A percentile compares a stretch with the other conserved stretches of the same genome.
Evolutionary conservation across 2,797 vertebrate species (phyloP).

Genomic region (Sciurus carolinensis): DNA sequence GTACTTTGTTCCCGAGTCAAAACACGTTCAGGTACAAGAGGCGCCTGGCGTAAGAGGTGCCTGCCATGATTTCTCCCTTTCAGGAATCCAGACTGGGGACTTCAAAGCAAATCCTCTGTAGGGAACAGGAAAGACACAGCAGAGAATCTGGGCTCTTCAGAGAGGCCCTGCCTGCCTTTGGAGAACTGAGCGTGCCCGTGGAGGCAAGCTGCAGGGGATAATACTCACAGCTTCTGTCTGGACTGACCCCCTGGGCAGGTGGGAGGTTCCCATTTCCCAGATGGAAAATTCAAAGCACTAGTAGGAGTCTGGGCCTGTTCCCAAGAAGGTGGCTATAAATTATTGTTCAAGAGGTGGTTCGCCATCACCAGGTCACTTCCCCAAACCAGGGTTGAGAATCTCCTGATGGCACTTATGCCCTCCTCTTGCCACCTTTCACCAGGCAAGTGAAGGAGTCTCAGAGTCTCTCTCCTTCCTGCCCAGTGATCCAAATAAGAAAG

Average conservation of each 20-base stretch:
- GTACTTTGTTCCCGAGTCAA: slow-evolving; percentile 42
- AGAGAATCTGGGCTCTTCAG: neutral
- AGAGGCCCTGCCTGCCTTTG: neutral
- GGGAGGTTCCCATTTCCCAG: neutral
- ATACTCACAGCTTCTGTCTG: too few relatives aligned
- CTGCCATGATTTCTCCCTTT: neutral
- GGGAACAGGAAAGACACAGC: neutral
- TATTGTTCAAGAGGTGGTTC: too few relatives aligned
- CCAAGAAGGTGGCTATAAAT: neutral
- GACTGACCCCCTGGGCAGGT: rapidly evolving
- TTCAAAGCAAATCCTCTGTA: neutral
- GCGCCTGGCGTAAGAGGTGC: neutral
- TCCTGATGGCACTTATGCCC: too few relatives aligned
- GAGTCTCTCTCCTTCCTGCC: neutral
- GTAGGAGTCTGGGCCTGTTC: neutral
- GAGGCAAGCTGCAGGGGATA: too few relatives aligned
- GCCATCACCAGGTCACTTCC: neutral
- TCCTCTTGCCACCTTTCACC: neutral
- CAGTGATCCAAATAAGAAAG: neutral
- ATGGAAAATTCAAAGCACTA: neutral
- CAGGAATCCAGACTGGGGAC: neutral
- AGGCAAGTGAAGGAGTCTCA: rapidly evolving
- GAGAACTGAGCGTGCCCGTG: neutral
- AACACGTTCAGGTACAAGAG: neutral
- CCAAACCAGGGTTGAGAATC: neutral